Percentiles rank a stretch among this genome's conserved stretches.
Evolutionary conservation across 2,888 invertebrate genomes (phyloP).

Genomic region (Erebia ligea): DNA sequence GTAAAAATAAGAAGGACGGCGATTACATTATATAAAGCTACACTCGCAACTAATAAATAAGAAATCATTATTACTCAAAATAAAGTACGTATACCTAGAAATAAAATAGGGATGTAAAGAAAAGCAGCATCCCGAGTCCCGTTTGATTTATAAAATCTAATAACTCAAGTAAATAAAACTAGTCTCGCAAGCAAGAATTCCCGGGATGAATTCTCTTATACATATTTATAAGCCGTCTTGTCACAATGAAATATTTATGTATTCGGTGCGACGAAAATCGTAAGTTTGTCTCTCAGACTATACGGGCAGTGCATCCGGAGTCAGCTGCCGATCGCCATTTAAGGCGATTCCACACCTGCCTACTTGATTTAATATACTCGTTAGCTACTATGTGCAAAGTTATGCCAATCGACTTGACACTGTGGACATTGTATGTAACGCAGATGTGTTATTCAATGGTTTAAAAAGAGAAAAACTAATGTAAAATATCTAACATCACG

Average conservation of each 20-base stretch:
- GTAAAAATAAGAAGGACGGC: too few relatives aligned
- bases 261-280: conserved; percentile 17
- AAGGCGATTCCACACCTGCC: conserved; percentile 41
- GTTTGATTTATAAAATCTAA: conserved; percentile 4
- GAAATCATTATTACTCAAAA: background rate
- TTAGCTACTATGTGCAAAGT: conserved; percentile 40
- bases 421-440: conserved; percentile 14
- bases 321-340: conserved; percentile 37
- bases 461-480: background rate
- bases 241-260: conserved; percentile 19
- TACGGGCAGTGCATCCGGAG: conserved; percentile 32
- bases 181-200: background rate
- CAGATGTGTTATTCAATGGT: conserved; percentile 12
- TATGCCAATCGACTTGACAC: conserved; percentile 22
- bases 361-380: conserved; percentile 41
- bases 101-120: background rate
- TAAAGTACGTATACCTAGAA: background rate
- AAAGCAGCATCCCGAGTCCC: background rate
- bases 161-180: conserved; percentile 5
- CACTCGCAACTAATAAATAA: background rate
- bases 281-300: conserved; percentile 22
- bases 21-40: too few relatives aligned
- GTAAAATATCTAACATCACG: background rate
- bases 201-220: conserved; percentile 15
- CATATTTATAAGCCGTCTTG: conserved; percentile 20